Evolutionary conservation across 2,113 vertebrate genomes (phyloP).

Genomic region (Galeopterus variegatus): DNA sequence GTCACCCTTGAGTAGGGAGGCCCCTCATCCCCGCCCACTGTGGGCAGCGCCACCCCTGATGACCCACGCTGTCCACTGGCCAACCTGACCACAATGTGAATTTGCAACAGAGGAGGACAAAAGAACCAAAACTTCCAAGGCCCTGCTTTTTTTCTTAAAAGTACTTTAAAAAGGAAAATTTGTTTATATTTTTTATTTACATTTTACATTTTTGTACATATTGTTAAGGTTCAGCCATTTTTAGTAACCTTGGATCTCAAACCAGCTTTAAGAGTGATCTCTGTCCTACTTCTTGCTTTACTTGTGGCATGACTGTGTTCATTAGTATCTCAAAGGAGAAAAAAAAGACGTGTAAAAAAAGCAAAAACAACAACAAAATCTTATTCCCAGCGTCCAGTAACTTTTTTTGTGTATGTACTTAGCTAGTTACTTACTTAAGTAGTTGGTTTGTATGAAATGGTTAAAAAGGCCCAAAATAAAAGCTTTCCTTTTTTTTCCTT

Average conservation of each 20-base stretch:
- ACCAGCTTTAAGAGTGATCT: neutral
- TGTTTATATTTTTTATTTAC: neutral
- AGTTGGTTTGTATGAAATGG: too few relatives aligned
- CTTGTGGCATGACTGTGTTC: conserved; percentile 91
- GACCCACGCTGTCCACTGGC: neutral
- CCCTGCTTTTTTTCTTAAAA: neutral
- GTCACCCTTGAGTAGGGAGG: neutral
- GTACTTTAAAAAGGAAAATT: neutral
- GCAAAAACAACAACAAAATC: conserved; percentile 86
- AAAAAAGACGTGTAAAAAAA: conserved; percentile 84
- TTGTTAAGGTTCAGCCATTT: neutral
- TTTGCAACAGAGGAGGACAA: neutral
- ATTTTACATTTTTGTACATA: neutral
- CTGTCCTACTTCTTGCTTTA: neutral
- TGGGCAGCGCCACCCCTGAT: neutral
- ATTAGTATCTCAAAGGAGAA: conserved; percentile 90
- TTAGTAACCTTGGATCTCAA: neutral
- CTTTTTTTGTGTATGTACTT: conserved; percentile 71
- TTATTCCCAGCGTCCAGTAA: conserved; percentile 95
- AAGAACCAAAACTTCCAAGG: neutral
- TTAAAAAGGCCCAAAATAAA: too few relatives aligned
- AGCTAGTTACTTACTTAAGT: too few relatives aligned
- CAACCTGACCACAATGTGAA: neutral
- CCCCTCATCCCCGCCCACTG: too few relatives aligned
- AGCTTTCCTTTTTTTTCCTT: too few relatives aligned